phyloP scores from a whole-genome alignment of 2,797 vertebrate genomes.

The Lepilemur septentrionalis region DNA sequence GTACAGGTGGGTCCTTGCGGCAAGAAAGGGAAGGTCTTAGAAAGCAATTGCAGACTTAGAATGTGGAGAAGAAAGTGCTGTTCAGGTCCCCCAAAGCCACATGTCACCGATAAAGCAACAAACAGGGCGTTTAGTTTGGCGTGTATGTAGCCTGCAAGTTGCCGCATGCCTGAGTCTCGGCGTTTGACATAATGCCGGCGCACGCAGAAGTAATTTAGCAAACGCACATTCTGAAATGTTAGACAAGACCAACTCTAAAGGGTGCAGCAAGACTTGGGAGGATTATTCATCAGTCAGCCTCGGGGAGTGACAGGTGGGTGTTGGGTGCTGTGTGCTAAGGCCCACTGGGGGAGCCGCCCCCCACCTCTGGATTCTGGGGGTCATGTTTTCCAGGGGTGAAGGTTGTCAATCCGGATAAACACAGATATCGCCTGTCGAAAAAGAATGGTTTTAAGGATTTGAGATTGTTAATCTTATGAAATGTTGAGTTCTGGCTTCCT shows the following conservation, averaged over 20 bases:
- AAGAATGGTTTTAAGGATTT: not conserved
- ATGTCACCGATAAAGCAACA: fast-evolving
- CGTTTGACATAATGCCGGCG: not conserved
- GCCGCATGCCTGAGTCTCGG: not conserved
- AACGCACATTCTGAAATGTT: conserved; percentile 45
- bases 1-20: not conserved
- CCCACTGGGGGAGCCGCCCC: not conserved
- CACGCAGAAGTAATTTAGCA: conserved; percentile 11
- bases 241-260: not conserved
- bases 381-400: not conserved
- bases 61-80: not conserved
- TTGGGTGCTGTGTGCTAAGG: not conserved
- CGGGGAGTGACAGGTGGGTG: conserved; percentile 46
- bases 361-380: not conserved
- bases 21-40: not conserved
- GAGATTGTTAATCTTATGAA: not conserved
- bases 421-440: not conserved
- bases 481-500: not conserved
- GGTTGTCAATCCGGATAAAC: not conserved
- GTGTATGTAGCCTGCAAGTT: not conserved
- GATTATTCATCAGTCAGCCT: conserved; percentile 23
- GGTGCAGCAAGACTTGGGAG: not conserved
- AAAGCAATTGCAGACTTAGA: not conserved
- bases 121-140: not conserved
- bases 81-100: not conserved